These are phyloP conservation scores for Amiota communis DNA, from an alignment of 2,888 invertebrate species.

Conservation along the genomic window DNA sequence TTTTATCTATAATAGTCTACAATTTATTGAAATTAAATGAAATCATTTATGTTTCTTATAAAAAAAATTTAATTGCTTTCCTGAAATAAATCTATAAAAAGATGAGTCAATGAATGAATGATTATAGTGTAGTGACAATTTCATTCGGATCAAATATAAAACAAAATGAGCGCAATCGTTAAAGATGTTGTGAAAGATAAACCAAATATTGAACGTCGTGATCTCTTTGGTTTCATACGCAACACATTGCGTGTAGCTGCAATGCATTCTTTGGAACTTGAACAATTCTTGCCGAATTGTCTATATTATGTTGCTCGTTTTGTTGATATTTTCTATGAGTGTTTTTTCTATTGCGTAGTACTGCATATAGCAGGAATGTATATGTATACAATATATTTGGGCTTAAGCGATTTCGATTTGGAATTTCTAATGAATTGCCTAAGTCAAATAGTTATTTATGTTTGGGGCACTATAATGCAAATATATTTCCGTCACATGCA, in stretches of 20 bases:
- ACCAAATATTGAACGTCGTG: conserved; percentile 44
- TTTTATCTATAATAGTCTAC: too few relatives aligned
- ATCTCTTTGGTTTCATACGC: conserved; percentile 58
- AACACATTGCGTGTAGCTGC: conserved; percentile 51
- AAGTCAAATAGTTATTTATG: conserved; percentile 61
- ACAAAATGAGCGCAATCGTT: too few relatives aligned
- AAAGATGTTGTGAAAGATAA: too few relatives aligned
- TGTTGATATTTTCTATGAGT: conserved; percentile 43
- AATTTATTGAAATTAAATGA: too few relatives aligned
- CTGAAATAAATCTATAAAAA: too few relatives aligned
- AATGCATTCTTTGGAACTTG: conserved; percentile 53
- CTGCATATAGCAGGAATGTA: conserved; percentile 58
- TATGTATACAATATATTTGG: conserved; percentile 58
- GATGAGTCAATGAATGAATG: too few relatives aligned
- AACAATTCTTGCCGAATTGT: not conserved
- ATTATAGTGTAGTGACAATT: too few relatives aligned
- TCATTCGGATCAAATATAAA: too few relatives aligned
- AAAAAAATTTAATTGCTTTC: too few relatives aligned
- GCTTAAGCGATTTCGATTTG: conserved; percentile 51
- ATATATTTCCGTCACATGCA: conserved; percentile 59
- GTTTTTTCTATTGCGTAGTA: conserved; percentile 54
- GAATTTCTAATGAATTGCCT: conserved; percentile 59
- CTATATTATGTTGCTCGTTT: conserved; percentile 12
- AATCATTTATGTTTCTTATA: too few relatives aligned
- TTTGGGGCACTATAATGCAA: conserved; percentile 60